Conservation (phyloP, 2,113 vertebrate species). For the Trematomus loennbergii region DNA sequence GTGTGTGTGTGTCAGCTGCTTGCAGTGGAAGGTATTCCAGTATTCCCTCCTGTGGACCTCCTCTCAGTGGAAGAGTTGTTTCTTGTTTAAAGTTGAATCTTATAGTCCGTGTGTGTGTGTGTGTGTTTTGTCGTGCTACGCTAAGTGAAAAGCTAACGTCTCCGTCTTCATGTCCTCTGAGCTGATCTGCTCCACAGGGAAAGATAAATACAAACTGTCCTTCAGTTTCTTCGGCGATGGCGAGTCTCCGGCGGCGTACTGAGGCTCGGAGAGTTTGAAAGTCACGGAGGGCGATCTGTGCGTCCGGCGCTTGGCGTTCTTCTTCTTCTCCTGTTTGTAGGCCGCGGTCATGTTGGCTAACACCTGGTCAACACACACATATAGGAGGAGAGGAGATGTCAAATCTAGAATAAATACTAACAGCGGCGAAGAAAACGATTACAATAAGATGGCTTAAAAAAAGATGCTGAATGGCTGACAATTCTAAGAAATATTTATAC, state of each 20-base stretch:
- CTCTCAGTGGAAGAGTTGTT: no score
- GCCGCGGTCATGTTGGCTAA: constrained; percentile 87
- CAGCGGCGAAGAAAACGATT: no score
- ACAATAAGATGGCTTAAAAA: not conserved
- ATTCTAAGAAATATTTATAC: no score
- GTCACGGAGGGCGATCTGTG: constrained; percentile 76
- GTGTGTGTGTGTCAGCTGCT: no score
- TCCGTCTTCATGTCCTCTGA: constrained; percentile 71
- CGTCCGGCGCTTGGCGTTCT: constrained; percentile 80
- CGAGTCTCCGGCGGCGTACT: constrained; percentile 67
- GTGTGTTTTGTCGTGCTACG: constrained; percentile 49
- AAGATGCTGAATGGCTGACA: not conserved
- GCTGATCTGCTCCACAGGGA: constrained; percentile 85
- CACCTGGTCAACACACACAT: constrained; percentile 80
- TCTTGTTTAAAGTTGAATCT: no score
- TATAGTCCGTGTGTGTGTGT: no score
- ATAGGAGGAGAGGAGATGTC: not conserved
- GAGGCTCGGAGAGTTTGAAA: constrained; percentile 79
- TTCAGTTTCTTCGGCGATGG: constrained; percentile 86
- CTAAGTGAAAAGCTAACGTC: constrained; percentile 66
- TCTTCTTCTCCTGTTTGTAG: constrained; percentile 87
- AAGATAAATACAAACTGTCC: constrained; percentile 85
- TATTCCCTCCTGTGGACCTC: no score
- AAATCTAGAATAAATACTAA: no score
- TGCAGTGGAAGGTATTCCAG: no score